Evolutionary conservation across 2,113 vertebrate species (phyloP).

Genomic region (Gopherus evgoodei): DNA sequence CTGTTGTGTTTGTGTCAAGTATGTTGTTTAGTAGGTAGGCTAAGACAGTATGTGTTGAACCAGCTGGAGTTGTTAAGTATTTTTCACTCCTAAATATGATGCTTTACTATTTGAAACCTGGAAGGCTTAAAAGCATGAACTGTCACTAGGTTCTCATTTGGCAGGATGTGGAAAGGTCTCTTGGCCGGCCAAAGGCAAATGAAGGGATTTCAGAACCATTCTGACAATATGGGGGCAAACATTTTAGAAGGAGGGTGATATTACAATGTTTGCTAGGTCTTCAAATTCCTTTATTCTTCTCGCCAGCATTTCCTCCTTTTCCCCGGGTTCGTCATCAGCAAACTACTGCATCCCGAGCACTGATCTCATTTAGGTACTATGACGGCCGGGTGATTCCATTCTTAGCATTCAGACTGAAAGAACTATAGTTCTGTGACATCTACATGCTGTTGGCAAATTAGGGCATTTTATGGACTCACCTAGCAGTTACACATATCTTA

Average conservation of each 20-base stretch:
- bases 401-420: background rate
- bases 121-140: background rate
- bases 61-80: accelerated
- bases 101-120: background rate
- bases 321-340: background rate
- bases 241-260: background rate
- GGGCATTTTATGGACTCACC: background rate
- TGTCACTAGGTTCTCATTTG: background rate
- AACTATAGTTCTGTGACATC: background rate
- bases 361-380: background rate
- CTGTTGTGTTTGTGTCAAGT: background rate
- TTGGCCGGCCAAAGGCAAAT: background rate
- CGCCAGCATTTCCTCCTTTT: background rate
- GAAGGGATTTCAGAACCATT: background rate
- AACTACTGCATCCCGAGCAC: background rate
- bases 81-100: background rate
- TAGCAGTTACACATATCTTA: background rate
- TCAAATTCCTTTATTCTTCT: background rate
- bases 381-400: background rate
- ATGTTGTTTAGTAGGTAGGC: background rate
- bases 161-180: background rate
- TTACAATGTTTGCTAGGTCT: background rate
- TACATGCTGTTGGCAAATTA: background rate
- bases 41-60: background rate
- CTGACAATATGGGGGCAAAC: background rate